Base-by-base conservation (phyloP, 1,140 invertebrate genomes). In the Cotesia glomerata region DNA sequence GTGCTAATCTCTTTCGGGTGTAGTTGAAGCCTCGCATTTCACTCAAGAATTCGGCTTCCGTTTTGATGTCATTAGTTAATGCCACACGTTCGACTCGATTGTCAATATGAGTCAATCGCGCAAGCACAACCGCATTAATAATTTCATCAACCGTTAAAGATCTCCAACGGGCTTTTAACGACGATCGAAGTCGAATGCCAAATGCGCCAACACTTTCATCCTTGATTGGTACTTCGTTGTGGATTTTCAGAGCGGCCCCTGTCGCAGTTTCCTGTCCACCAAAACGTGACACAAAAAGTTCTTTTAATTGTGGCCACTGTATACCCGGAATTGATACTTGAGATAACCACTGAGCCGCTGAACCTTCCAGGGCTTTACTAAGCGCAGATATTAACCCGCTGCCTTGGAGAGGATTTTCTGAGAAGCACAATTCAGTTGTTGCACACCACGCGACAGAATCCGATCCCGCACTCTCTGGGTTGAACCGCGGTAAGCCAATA, bases 271-370 rank as follows among this genome's bases (percentile, higher is more conserved):
- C 64, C 2, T 14, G 14, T 5, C 32, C 35, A 32, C 34, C 65
- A 18, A 45, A 68, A 4, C 49, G 51, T 1, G 65, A 52, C 14
- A 56, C 18, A 54, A 68, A 68, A 56, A 68, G 51, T 8, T 68
- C 51, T 56, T 26, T 35, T 18, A 54, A 26, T 67, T 67, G 49
- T 32, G 2, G 5, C 65, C 65, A 67, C 8, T 4, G 32, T 8
- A 67, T 67, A 0, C 39, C 51, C 1, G 18, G 8, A 52, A 67
- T 51, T 9, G 14, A 8, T 1, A 67, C 7, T 18, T 67, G 65
- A 4, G 51, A 11, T 8, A 67, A 9, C 65, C 51, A 67, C 32
- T 49, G n/a, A 13, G 65, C 2, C 14, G 65, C 49, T 54, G 51
- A 54, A 7, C 65, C 65, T 8, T 39, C n/a, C n/a, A n/a, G n/a